phyloP scores from a whole-genome alignment of 2,113 vertebrate species.

The Heterotilapia buettikoferi region DNA sequence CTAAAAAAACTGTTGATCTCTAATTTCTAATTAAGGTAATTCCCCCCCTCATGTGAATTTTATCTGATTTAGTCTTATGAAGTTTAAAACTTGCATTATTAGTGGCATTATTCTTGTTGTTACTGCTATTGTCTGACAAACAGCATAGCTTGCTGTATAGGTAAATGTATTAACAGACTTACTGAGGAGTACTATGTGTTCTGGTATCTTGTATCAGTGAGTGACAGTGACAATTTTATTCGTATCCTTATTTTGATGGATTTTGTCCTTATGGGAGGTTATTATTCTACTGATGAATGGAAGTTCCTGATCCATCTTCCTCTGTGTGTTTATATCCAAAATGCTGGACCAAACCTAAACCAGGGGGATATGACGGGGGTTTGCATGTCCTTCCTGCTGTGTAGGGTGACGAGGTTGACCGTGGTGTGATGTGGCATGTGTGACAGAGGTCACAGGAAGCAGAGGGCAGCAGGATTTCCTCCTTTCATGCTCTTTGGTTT shows the following conservation, averaged over 20 bases:
- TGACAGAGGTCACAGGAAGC: constrained; percentile 58
- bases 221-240: background rate
- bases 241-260: background rate
- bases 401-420: background rate
- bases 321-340: background rate
- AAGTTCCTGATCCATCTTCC: background rate
- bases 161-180: background rate
- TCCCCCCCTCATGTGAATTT: background rate
- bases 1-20: background rate
- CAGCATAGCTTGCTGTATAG: background rate
- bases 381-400: constrained; percentile 37
- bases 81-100: background rate
- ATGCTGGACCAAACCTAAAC: background rate
- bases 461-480: constrained; percentile 60
- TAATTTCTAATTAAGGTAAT: background rate
- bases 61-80: background rate
- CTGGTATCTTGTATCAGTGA: background rate
- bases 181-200: background rate
- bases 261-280: background rate
- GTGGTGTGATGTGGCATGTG: background rate
- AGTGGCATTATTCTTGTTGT: background rate
- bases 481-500: background rate
- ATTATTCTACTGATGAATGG: background rate
- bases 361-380: background rate
- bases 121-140: background rate